Percentiles rank a stretch among this genome's conserved stretches.
phyloP scores from a whole-genome alignment of 2,113 vertebrate genomes.

The Toxotes chatareus region DNA sequence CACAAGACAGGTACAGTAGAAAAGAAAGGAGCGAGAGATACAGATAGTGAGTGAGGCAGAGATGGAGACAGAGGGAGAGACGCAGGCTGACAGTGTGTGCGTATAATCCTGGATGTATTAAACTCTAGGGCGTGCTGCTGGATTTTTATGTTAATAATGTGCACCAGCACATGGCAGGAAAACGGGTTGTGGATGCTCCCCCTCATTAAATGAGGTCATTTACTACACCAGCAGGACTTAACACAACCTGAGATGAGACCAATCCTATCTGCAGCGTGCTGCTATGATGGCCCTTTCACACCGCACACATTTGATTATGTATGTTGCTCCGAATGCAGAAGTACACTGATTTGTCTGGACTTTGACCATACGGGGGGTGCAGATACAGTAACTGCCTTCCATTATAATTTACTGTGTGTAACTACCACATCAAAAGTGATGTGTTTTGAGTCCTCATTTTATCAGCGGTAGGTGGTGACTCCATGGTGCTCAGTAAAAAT shows the following conservation, averaged over 20 bases:
- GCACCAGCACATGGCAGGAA: constrained; percentile 56
- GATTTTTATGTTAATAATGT: constrained; percentile 69
- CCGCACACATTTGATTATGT: constrained; percentile 36
- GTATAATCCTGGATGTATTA: constrained; percentile 61
- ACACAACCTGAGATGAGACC: constrained; percentile 57
- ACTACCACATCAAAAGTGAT: constrained; percentile 2
- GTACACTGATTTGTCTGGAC: constrained; percentile 1
- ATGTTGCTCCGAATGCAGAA: constrained; percentile 33
- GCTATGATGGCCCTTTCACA: constrained; percentile 37
- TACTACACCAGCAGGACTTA: constrained; percentile 60
- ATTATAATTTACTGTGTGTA: background rate
- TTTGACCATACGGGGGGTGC: background rate
- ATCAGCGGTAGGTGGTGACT: constrained; percentile 7
- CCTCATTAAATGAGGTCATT: constrained; percentile 71
- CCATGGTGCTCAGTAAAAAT: constrained; percentile 31
- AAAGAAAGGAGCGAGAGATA: constrained; percentile 6
- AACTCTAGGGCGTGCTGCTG: constrained; percentile 57
- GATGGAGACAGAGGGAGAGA: constrained; percentile 8
- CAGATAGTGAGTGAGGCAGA: constrained; percentile 8
- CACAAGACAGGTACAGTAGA: constrained; percentile 15
- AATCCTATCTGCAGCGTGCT: constrained; percentile 35
- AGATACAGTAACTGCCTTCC: constrained; percentile 6
- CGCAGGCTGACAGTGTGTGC: background rate
- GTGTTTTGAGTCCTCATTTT: constrained; percentile 33
- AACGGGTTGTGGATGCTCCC: constrained; percentile 56